phyloP scores from a whole-genome alignment of 1,140 invertebrate genomes.

The Drosophila triauraria region DNA sequence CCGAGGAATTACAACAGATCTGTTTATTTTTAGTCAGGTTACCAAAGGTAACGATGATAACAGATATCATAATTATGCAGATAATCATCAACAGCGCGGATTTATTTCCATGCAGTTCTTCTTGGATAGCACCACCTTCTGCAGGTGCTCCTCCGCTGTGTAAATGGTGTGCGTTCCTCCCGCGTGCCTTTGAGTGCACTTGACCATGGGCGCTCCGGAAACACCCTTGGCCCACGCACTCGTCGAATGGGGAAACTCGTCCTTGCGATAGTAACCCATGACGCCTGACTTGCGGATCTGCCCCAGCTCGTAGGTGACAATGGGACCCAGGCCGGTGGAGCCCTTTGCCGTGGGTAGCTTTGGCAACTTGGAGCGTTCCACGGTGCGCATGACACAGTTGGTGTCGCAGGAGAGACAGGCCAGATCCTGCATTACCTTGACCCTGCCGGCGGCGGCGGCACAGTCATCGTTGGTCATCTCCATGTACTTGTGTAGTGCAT shows the following conservation, averaged over 20 bases:
- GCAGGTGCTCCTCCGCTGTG: constrained; percentile 88
- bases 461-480: constrained; percentile 86
- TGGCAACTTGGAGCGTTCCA: constrained; percentile 85
- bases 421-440: constrained; percentile 88
- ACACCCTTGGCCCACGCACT: constrained; percentile 60
- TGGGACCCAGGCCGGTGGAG: constrained; percentile 87
- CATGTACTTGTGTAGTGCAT: constrained; percentile 87
- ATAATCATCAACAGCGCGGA: too few species aligned
- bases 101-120: constrained; percentile 25
- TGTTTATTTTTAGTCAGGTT: background rate
- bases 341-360: constrained; percentile 86
- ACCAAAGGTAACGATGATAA: background rate
- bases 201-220: constrained; percentile 77
- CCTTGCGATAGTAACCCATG: constrained; percentile 77
- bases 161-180: constrained; percentile 90
- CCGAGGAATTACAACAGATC: background rate
- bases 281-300: constrained; percentile 79
- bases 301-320: constrained; percentile 89
- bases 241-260: constrained; percentile 65
- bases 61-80: background rate
- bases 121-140: constrained; percentile 73
- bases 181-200: constrained; percentile 89
- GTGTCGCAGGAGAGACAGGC: constrained; percentile 91
- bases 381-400: constrained; percentile 88
- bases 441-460: constrained; percentile 90